Evolutionary conservation across 2,888 invertebrate species (phyloP).

Genomic region (Anagyrus pseudococci): DNA sequence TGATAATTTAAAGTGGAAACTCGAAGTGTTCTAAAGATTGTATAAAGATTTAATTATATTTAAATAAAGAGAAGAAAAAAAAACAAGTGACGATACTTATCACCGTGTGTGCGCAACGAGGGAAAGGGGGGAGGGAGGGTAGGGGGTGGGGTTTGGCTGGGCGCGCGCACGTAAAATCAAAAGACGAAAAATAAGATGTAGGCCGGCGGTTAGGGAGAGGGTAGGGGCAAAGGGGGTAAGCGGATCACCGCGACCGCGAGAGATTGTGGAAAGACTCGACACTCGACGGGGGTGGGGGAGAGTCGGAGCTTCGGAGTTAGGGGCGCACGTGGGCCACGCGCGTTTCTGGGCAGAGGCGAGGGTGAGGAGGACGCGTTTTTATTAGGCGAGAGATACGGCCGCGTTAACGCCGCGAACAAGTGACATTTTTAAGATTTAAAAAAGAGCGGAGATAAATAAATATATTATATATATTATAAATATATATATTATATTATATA

Average conservation of each 20-base stretch:
- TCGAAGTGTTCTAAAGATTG: conserved; percentile 39
- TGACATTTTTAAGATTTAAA: conserved; percentile 34
- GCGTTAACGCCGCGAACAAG: no score
- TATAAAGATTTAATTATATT: conserved; percentile 41
- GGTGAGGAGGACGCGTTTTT: no score
- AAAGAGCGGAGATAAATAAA: conserved; percentile 31
- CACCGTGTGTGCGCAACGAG: conserved; percentile 33
- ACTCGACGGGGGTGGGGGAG: no score
- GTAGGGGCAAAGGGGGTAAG: conserved; percentile 18
- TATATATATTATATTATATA: conserved; percentile 54
- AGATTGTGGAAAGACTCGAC: no score
- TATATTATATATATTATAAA: conserved; percentile 32
- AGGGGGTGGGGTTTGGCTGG: no score
- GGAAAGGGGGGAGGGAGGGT: no score
- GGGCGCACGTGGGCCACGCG: no score
- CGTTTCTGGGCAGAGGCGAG: no score
- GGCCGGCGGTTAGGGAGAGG: conserved; percentile 9
- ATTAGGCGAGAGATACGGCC: no score
- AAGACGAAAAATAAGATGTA: conserved; percentile 28
- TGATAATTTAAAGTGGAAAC: conserved; percentile 38
- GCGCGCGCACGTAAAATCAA: conserved; percentile 36
- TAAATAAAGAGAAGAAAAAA: no score
- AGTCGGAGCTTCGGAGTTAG: no score
- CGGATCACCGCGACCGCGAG: no score
- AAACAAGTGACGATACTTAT: conserved; percentile 28